These are phyloP conservation scores for Gasterosteus aculeatus DNA, from an alignment of 2,113 vertebrate genomes.

Conservation along the genomic window DNA sequence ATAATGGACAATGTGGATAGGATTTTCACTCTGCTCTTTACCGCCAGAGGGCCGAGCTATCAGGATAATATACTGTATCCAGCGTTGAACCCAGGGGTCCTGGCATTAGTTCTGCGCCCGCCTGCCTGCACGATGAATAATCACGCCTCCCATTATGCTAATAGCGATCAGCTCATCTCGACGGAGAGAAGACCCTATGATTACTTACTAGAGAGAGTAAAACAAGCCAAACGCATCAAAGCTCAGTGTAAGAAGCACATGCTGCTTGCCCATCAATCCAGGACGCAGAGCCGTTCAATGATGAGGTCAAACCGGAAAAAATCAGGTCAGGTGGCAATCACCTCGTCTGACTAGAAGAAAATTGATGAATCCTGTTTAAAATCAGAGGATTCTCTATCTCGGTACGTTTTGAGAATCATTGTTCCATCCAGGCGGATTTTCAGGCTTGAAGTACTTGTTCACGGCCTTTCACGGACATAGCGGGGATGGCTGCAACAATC, in stretches of 20 bases:
- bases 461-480: not conserved
- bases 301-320: not conserved
- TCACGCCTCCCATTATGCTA: conserved; percentile 52
- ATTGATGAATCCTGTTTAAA: not conserved
- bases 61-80: not conserved
- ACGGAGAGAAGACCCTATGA: conserved; percentile 41
- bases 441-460: not conserved
- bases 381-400: not conserved
- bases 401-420: not conserved
- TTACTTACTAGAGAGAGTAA: conserved; percentile 31
- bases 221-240: conserved; percentile 18
- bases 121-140: conserved; percentile 49
- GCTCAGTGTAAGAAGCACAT: not conserved
- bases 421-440: not conserved
- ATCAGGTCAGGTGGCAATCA: conserved; percentile 16
- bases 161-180: conserved; percentile 44
- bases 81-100: conserved; percentile 23
- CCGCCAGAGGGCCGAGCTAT: conserved; percentile 7
- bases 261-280: not conserved
- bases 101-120: conserved; percentile 19
- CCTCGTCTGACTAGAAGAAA: not conserved
- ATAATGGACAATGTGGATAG: conserved; percentile 40
- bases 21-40: conserved; percentile 21
- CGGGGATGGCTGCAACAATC: not conserved
- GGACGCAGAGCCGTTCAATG: not conserved